Evolutionary conservation across 2,113 vertebrate genomes (phyloP).

Genomic region (Patagioenas fasciata): DNA sequence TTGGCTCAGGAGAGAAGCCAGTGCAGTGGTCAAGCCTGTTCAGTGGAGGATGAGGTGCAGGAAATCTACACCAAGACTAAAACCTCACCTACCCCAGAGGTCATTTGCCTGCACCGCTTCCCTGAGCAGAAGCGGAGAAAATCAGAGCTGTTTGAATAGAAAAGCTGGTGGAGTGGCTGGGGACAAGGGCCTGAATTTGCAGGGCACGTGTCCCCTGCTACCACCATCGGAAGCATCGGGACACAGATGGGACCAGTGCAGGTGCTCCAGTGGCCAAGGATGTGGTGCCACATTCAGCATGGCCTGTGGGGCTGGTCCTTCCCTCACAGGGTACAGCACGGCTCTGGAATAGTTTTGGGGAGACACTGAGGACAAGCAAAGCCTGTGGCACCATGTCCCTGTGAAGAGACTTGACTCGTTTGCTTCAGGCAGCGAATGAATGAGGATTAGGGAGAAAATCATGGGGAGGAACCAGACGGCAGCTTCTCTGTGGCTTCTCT

Average conservation of each 20-base stretch:
- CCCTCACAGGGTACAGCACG: rapidly evolving
- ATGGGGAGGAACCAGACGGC: rapidly evolving
- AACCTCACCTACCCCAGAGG: not conserved
- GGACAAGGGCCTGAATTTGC: not conserved
- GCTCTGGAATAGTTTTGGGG: not conserved
- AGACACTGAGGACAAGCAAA: not conserved
- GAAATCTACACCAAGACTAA: not conserved
- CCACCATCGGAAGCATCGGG: rapidly evolving
- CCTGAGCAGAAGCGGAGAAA: not conserved
- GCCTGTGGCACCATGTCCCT: not conserved
- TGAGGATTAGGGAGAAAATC: not conserved
- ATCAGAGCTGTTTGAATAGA: not conserved
- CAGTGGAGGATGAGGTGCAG: rapidly evolving
- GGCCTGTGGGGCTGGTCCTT: not conserved
- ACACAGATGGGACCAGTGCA: not conserved
- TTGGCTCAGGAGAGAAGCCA: not conserved
- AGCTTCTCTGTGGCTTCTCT: not conserved
- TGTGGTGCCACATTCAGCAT: rapidly evolving
- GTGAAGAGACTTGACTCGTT: not conserved
- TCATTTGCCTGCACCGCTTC: rapidly evolving
- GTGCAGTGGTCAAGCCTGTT: not conserved
- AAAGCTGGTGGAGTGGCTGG: not conserved
- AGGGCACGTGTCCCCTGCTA: rapidly evolving
- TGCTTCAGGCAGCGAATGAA: not conserved
- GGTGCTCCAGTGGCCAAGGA: not conserved